Evolutionary conservation across 1,140 invertebrate genomes (phyloP), one percentile per base, ranked within the genome.

Genomic region (Popillia japonica): DNA sequence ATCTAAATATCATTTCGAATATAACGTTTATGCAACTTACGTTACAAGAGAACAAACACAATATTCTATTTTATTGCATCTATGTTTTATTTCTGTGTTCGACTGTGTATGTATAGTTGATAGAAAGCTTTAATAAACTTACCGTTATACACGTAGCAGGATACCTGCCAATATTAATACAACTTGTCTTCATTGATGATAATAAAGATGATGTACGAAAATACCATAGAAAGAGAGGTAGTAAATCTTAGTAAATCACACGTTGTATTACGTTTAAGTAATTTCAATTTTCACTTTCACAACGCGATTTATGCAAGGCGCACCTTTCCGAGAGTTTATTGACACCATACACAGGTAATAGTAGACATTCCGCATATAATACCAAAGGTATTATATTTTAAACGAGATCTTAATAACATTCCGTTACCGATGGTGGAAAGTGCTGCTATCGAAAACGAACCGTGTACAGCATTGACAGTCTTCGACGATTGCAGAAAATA

Each of bases 211-310:
- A 20, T 61, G 27, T 41, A 76, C 55, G 22, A 59, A 40, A 34
- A 34, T 34, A 34, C 27, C 27, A 48, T 48, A 76, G 59, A 34
- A 78, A 78, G 17, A 41, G 11, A 34, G 40, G 9, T 72, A 20
- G 8, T 7, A 77, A 20, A 61, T 68, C 61, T 68, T 41, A 74
- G 20, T n/a, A 77, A 79, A 61, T 76, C 77, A 40, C 76, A 41
- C 75, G 72, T 27, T 44, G n/a, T 41, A 34, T 34, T 34, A 78
- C 23, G 77, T 82, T 81, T 74, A 22, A 42, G 42, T 74, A 74
- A 74, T 74, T 41, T 22, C 79, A 82, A 82, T 84, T 84, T 84
- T 81, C 83, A 84, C 83, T 84, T 84, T 84, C 83, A 83, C 82
- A 78, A 80, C 74, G 79, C 64, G 61, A 79, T 78, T 82, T 81